Evolutionary conservation across 2,888 invertebrate species (phyloP).

Genomic region (Agonum fuliginosum): DNA sequence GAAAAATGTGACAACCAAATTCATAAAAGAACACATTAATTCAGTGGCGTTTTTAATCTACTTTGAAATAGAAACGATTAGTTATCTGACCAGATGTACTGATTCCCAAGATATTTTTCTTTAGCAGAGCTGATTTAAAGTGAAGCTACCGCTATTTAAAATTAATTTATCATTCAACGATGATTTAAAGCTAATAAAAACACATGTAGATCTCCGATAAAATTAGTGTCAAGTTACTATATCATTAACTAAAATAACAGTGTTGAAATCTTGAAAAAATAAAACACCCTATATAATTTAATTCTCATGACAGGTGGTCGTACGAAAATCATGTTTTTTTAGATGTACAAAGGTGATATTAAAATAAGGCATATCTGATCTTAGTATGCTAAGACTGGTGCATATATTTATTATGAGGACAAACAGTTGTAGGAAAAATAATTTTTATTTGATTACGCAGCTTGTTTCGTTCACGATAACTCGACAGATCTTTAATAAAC

Average conservation of each 20-base stretch:
- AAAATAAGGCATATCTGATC: constrained; percentile 47
- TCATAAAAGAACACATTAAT: background rate
- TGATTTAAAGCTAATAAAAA: constrained; percentile 53
- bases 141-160: background rate
- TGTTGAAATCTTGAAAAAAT: constrained; percentile 40
- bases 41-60: constrained; percentile 27
- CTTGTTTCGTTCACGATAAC: too few relatives aligned
- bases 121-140: background rate
- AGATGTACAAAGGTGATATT: constrained; percentile 48
- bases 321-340: constrained; percentile 38
- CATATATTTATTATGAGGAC: constrained; percentile 23
- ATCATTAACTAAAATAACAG: constrained; percentile 52
- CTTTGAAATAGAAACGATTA: constrained; percentile 5
- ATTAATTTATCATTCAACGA: constrained; percentile 24
- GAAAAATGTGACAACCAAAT: background rate
- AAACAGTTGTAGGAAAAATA: background rate
- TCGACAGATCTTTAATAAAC: too few relatives aligned
- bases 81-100: constrained; percentile 1
- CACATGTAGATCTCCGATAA: constrained; percentile 55
- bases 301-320: constrained; percentile 43
- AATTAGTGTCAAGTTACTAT: constrained; percentile 50
- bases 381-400: constrained; percentile 14
- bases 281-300: constrained; percentile 40
- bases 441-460: too few relatives aligned
- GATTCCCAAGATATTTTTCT: background rate